Base-by-base conservation (phyloP, 2,888 invertebrate species). In the Perithous albicinctus region DNA sequence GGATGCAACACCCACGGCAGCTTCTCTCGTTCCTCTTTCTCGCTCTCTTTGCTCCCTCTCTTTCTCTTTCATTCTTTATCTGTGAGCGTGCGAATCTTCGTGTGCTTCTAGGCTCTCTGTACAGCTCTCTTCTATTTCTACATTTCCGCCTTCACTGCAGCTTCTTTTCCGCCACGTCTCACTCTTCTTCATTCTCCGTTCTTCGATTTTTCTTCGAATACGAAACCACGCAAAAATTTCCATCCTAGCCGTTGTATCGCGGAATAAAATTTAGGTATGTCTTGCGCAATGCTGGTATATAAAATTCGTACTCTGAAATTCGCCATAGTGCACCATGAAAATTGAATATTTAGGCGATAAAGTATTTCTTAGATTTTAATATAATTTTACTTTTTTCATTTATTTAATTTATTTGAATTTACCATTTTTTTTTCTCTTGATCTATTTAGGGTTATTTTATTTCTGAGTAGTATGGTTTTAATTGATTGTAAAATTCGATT, bases 1-100 rank as follows among this genome's bases (percentile, higher is more conserved):
- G 64, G 81, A 87, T 86, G 87, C 83, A 59, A n/a, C 70, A 48
- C 81, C n/a, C 48, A 32, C 32, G 20, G n/a, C 59, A 35, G 46
- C 48, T 59, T 70, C 46, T 41, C 46, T n/a, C n/a, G n/a, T n/a
- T n/a, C n/a, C n/a, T n/a, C n/a, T n/a, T n/a, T n/a, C n/a, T n/a
- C n/a, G n/a, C n/a, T n/a, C n/a, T n/a, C n/a, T n/a, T n/a, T n/a
- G n/a, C n/a, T 35, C 32, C 46, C 18, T 63, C 67, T 69, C 64
- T 61, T 26, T 54, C 69, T 29, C 73, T 51, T 67, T 46, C 43
- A 29, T 67, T 56, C 61, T 67, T 41, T 26, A 6, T 41, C 54
- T 23, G 32, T n/a, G 32, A 15, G 26, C 48, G 20, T 38, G 18
- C 51, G 59, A 59, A 32, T 59, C 18, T 59, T 15, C 0, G 59